Percentiles rank a stretch among this genome's conserved stretches.
These are phyloP conservation scores for Pseudorectes ferrugineus DNA, from an alignment of 2,113 vertebrate genomes.

Conservation along the genomic window DNA sequence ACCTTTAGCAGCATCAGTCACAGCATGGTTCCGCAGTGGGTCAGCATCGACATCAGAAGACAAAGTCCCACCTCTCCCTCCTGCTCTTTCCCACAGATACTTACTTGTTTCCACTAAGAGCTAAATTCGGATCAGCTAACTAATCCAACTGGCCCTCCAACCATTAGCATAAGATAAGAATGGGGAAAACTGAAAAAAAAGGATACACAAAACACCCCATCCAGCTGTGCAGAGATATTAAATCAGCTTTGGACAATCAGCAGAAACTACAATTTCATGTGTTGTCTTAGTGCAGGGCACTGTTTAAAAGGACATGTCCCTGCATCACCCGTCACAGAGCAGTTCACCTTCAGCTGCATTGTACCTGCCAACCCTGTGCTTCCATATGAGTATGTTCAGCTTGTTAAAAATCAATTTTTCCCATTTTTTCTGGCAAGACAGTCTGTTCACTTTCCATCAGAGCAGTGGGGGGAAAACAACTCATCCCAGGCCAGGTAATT, in stretches of 20 bases:
- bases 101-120: not conserved
- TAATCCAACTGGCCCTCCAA: not conserved
- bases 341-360: not conserved
- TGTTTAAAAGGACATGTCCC: not conserved
- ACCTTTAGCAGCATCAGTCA: not conserved
- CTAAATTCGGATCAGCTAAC: not conserved
- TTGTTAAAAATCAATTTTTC: not conserved
- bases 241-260: not conserved
- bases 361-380: not conserved
- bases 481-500: not conserved
- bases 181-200: not conserved
- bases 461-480: not conserved
- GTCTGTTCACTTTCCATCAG: not conserved
- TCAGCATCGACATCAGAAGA: not conserved
- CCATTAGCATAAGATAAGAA: not conserved
- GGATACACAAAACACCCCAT: not conserved
- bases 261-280: not conserved
- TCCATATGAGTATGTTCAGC: fast-evolving
- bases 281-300: not conserved
- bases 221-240: fast-evolving
- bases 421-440: not conserved
- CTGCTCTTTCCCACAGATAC: not conserved
- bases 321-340: fast-evolving
- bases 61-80: not conserved
- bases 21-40: not conserved